Evolutionary conservation across 2,888 invertebrate genomes (phyloP).

Genomic region (Trissolcus brochymenae): DNA sequence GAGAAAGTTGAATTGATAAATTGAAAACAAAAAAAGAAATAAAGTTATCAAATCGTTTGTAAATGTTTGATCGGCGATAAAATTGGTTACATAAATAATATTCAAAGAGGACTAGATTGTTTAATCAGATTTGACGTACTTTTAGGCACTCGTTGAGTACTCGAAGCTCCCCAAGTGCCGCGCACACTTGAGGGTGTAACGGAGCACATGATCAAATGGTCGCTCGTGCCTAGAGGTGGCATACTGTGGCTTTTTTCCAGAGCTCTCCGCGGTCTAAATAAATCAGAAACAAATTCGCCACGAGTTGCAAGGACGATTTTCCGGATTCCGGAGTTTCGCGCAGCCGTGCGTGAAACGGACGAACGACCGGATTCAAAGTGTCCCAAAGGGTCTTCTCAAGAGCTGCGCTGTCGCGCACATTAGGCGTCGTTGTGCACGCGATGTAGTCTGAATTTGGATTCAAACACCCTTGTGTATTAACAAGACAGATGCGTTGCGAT

Average conservation of each 20-base stretch:
- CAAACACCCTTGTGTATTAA: slow-evolving; percentile 71
- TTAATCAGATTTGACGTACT: slow-evolving; percentile 31
- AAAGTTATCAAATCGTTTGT: background rate
- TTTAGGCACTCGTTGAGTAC: slow-evolving; percentile 28
- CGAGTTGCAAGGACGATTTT: slow-evolving; percentile 51
- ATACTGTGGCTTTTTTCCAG: slow-evolving; percentile 62
- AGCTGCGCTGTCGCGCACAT: slow-evolving; percentile 52
- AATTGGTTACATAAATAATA: background rate
- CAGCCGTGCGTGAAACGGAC: slow-evolving; percentile 70
- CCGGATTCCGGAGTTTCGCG: slow-evolving; percentile 56
- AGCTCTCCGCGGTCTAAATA: slow-evolving; percentile 66
- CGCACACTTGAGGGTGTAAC: slow-evolving; percentile 70
- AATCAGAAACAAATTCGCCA: slow-evolving; percentile 72
- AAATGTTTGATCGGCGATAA: slow-evolving; percentile 13
- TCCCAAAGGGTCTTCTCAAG: slow-evolving; percentile 64
- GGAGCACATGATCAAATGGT: slow-evolving; percentile 70
- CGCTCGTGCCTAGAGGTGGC: slow-evolving; percentile 62
- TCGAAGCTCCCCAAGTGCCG: slow-evolving; percentile 32
- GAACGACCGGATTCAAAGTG: slow-evolving; percentile 65
- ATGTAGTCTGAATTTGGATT: slow-evolving; percentile 71
- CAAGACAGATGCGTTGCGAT: slow-evolving; percentile 60
- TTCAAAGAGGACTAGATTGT: background rate
- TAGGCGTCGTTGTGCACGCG: slow-evolving; percentile 52
- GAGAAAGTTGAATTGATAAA: too few relatives aligned
- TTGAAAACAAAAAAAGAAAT: too few relatives aligned